Evolutionary conservation across 2,888 invertebrate species (phyloP), one percentile per base, ranked within the genome.

Genomic region (Diogma glabrata): DNA sequence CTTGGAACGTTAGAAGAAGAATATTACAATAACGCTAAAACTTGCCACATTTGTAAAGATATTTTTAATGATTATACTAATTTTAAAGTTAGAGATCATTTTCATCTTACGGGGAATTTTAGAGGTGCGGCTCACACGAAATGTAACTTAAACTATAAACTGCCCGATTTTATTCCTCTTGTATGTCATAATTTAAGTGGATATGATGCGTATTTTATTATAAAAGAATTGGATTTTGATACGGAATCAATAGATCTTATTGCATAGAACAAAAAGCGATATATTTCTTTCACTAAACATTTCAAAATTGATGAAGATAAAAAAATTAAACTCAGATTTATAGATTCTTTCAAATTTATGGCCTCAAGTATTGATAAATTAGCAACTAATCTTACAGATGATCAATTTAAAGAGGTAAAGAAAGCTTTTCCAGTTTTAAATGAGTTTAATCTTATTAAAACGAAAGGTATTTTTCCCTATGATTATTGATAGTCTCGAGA

Each of bases 251-350:
- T 16, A 38, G 55, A 16, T 51, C 59, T 8, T 60, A 63, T 47
- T n/a, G 56, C 61, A 3, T 53, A 59, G 61, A 51, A 62, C 62
- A 55, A 58, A 56, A n/a, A n/a, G n/a, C n/a, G n/a, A n/a, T n/a
- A n/a, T n/a, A 55, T 63, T 61, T 52, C 60, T 62, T 19, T 62
- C 61, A n/a, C 59, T n/a, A 64, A 62, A 56, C 9, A 49, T 8
- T 19, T 58, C 50, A 50, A 53, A 20, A 51, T 55, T 26, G 52
- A 55, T 47, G 38, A 52, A 28, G 26, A 12, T 3, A 47, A 56
- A n/a, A n/a, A n/a, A n/a, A n/a, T n/a, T n/a, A n/a, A n/a, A n/a
- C n/a, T n/a, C n/a, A n/a, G n/a, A n/a, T n/a, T n/a, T n/a, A n/a
- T n/a, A n/a, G n/a, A n/a, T n/a, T n/a, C n/a, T n/a, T n/a, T n/a